phyloP scores from a whole-genome alignment of 1,140 invertebrate species.

The Drosophila lacteicornis region DNA sequence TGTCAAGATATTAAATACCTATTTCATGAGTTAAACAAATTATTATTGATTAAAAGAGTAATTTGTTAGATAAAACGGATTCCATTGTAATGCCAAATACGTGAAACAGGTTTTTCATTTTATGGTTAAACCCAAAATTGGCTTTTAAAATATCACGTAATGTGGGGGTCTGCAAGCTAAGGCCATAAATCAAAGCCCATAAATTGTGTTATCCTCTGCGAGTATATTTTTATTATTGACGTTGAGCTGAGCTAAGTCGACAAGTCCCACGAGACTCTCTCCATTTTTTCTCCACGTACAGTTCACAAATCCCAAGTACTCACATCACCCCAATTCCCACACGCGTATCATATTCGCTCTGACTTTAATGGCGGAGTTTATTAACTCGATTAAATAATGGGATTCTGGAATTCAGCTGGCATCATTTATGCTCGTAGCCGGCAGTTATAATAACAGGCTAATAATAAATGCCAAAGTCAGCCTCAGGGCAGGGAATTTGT shows the following conservation, averaged over 20 bases:
- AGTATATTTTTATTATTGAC: conserved; percentile 10
- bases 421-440: conserved; percentile 14
- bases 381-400: conserved; percentile 24
- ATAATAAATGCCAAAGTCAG: conserved; percentile 10
- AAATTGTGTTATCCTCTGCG: conserved; percentile 1
- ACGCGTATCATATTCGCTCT: conserved; percentile 4
- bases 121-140: conserved; percentile 11
- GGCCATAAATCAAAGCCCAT: conserved; percentile 25
- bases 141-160: conserved; percentile 17
- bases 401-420: conserved; percentile 7
- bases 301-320: conserved; percentile 3
- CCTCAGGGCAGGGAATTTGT: neutral
- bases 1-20: too few relatives aligned
- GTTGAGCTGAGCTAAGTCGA: neutral
- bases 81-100: neutral
- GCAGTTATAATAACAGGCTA: neutral
- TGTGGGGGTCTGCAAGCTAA: neutral
- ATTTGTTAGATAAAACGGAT: neutral
- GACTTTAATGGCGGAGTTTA: conserved; percentile 21
- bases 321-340: conserved; percentile 8
- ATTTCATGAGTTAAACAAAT: too few relatives aligned
- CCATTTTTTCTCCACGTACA: neutral
- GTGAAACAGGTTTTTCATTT: conserved; percentile 4
- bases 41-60: too few relatives aligned
- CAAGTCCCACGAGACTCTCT: conserved; percentile 5